These are phyloP conservation scores for Conger conger DNA, from an alignment of 2,113 vertebrate genomes.

Conservation along the genomic window DNA sequence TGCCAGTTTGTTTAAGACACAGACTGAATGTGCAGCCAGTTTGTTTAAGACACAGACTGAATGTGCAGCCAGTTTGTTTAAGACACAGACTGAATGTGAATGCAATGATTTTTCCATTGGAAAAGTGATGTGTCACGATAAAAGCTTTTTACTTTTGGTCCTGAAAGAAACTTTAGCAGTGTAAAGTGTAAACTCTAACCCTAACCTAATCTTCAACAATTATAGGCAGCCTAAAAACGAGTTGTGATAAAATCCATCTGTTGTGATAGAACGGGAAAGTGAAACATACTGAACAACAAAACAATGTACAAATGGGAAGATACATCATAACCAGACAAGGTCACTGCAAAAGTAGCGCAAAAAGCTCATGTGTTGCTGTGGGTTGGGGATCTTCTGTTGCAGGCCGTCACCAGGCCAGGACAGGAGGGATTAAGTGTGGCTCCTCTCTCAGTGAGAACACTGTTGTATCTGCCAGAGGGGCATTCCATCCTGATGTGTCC, in stretches of 20 bases:
- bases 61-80: no score
- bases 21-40: no score
- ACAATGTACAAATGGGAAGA: neutral
- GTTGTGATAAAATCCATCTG: no score
- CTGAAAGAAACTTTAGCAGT: no score
- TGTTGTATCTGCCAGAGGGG: slow-evolving; percentile 64
- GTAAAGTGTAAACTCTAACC: neutral
- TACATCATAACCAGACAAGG: neutral
- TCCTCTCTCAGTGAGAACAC: slow-evolving; percentile 38
- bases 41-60: neutral
- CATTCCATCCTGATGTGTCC: slow-evolving; percentile 59
- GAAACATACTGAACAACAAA: neutral
- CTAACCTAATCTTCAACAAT: neutral
- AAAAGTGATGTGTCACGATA: neutral
- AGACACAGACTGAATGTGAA: neutral
- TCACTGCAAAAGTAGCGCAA: neutral
- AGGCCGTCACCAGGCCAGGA: neutral
- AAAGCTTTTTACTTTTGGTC: no score
- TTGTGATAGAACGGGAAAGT: neutral
- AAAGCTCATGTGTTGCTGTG: neutral
- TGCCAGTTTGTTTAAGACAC: no score
- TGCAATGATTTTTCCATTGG: neutral
- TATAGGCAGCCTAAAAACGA: no score
- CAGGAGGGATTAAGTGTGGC: slow-evolving; percentile 26
- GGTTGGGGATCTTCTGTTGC: neutral